A percentile compares a stretch with the other conserved stretches of the same genome.
Evolutionary conservation across 2,113 vertebrate genomes (phyloP).

Genomic region (Micronycteris hirsuta): DNA sequence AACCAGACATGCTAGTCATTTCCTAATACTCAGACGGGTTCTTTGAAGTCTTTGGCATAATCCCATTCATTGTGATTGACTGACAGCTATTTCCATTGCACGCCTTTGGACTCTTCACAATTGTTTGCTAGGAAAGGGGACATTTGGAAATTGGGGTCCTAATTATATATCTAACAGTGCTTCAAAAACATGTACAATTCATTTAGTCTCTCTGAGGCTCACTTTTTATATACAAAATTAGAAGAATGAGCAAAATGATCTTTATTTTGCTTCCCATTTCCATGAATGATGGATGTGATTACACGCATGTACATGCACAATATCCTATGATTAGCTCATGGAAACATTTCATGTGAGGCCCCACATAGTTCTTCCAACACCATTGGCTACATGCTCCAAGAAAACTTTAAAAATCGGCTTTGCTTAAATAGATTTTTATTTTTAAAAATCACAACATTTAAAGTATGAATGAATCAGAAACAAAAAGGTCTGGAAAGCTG

Average conservation of each 20-base stretch:
- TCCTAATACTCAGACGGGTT: neutral
- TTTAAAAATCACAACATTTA: neutral
- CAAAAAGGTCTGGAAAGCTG: neutral
- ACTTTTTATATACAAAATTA: neutral
- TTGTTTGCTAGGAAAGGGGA: neutral
- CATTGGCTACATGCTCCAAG: neutral
- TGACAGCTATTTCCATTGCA: neutral
- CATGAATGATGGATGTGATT: neutral
- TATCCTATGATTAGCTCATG: neutral
- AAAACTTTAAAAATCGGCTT: neutral
- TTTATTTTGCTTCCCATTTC: neutral
- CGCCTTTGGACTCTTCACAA: neutral
- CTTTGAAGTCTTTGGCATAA: neutral
- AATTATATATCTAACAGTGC: neutral
- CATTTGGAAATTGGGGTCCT: neutral
- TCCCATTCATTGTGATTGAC: neutral
- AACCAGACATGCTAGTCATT: neutral
- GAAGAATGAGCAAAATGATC: neutral
- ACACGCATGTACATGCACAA: neutral
- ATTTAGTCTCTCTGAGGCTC: neutral
- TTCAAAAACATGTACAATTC: neutral
- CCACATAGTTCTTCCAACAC: neutral
- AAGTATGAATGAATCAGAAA: neutral
- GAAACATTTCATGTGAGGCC: neutral
- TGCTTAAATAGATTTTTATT: neutral